phyloP scores from a whole-genome alignment of 2,888 invertebrate genomes.

The Pandemis corylana region DNA sequence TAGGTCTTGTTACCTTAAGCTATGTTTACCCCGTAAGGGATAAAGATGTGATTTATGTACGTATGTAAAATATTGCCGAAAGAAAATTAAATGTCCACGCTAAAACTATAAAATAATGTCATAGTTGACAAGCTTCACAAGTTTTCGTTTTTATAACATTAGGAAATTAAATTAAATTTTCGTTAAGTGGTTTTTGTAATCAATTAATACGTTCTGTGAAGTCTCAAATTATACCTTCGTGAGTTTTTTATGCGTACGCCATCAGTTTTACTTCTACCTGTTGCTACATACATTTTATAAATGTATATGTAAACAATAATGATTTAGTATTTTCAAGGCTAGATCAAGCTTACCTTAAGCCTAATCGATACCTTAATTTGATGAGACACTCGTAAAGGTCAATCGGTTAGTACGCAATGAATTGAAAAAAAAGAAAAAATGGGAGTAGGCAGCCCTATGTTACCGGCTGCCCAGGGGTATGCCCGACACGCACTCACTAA shows the following conservation, averaged over 20 bases:
- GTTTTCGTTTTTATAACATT: slow-evolving; percentile 1
- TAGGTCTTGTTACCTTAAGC: too few relatives aligned
- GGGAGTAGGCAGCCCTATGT: slow-evolving; percentile 47
- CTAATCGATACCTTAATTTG: too few relatives aligned
- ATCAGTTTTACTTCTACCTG: background rate
- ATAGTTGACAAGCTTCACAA: background rate
- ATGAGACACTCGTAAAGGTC: too few relatives aligned
- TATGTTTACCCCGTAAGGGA: too few relatives aligned
- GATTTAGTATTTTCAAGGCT: too few relatives aligned
- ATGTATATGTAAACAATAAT: too few relatives aligned
- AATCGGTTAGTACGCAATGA: too few relatives aligned
- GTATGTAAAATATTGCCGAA: background rate
- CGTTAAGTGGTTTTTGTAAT: background rate
- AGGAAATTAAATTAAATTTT: background rate
- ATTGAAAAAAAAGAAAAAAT: too few relatives aligned
- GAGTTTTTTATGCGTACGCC: background rate
- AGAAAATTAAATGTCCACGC: background rate
- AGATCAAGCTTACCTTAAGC: too few relatives aligned
- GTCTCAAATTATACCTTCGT: background rate
- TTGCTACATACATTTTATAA: background rate
- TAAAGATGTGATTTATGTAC: too few relatives aligned
- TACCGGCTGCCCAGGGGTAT: slow-evolving; percentile 58
- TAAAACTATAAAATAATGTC: background rate
- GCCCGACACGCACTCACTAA: slow-evolving; percentile 75
- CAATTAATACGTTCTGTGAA: background rate